Conservation (phyloP, 2,888 invertebrate species). For the Lamproptera curius region DNA sequence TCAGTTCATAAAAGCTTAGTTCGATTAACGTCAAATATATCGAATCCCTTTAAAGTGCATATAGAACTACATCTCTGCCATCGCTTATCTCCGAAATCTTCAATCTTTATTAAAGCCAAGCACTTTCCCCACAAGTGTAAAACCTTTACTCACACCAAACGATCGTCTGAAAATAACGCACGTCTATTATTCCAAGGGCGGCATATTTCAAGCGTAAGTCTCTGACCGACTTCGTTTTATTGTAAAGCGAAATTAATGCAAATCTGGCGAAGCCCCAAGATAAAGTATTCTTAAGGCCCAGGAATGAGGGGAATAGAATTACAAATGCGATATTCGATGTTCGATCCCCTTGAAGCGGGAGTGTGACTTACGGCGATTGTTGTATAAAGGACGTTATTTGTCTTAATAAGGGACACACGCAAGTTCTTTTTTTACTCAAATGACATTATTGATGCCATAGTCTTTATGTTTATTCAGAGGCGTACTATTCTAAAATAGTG, state of each 20-base stretch:
- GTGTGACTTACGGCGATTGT: slow-evolving; percentile 39
- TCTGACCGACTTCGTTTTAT: slow-evolving; percentile 2
- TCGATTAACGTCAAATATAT: no score
- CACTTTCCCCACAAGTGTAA: no score
- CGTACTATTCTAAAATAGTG: no score
- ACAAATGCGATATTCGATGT: slow-evolving; percentile 29
- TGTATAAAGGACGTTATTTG: slow-evolving; percentile 45
- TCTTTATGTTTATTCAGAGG: no score
- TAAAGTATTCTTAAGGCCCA: slow-evolving; percentile 13
- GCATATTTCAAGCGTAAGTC: slow-evolving; percentile 5
- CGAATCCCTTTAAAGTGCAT: no score
- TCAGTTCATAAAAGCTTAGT: no score
- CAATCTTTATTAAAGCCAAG: no score
- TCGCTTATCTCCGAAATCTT: no score
- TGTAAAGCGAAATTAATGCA: slow-evolving; percentile 12
- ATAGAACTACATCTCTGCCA: no score
- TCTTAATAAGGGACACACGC: slow-evolving; percentile 35
- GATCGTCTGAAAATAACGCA: neutral
- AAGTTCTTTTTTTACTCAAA: no score
- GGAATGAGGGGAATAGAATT: slow-evolving; percentile 28
- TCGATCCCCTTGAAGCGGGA: slow-evolving; percentile 30
- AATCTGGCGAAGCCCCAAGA: slow-evolving; percentile 11
- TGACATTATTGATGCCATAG: no score
- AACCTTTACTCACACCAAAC: no score
- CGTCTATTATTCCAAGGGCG: slow-evolving; percentile 6